Evolutionary conservation across 2,113 vertebrate genomes (phyloP), one percentile per base, ranked within the genome.

Genomic region (Melanostigma gelatinosum): DNA sequence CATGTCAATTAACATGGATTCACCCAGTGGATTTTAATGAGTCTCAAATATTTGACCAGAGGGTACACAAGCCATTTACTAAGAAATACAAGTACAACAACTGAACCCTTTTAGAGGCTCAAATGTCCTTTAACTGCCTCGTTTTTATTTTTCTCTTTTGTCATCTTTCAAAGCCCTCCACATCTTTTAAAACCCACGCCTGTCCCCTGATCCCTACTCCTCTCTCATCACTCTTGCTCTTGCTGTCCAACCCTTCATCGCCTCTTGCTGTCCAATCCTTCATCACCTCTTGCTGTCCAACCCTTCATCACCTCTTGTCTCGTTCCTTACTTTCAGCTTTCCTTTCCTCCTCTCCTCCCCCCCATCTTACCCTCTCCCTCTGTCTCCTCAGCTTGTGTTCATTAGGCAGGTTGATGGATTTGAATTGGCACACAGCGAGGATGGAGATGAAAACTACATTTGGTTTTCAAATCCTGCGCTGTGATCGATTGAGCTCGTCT

Each of bases 391-490:
- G 50, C 75, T 54, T 60, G 57, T 82, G 46, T 15, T 73, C 52
- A 20, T 82, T 61, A 46, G 27, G 72, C 44, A 54, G 44, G 52
- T 27, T 27, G 67, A 32, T 32, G 32, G 44, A 29, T 29, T 29
- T 29, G 52, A 40, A 12, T 55, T 3, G 1, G 38, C 66, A 29
- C 38, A 12, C 46, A n/a, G 70, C 11, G 6, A 15, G 54, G 16
- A 48, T 0, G 8, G 2, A 20, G 48, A 70, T 44, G n/a, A 50
- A 62, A 77, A 58, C 11, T 13, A 4, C 3, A 76, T 78, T 75
- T 82, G 32, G 20, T 78, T 81, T 78, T 70, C 66, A 77, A 44
- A 74, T 80, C 2, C 9, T 20, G 63, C 64, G n/a, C 44, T 57
- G 62, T 40, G 72, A 85, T 80, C 4, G 54, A 79, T 69, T 46